Conservation (phyloP, 1,140 invertebrate species). For the Catajapyx aquilonaris region DNA sequence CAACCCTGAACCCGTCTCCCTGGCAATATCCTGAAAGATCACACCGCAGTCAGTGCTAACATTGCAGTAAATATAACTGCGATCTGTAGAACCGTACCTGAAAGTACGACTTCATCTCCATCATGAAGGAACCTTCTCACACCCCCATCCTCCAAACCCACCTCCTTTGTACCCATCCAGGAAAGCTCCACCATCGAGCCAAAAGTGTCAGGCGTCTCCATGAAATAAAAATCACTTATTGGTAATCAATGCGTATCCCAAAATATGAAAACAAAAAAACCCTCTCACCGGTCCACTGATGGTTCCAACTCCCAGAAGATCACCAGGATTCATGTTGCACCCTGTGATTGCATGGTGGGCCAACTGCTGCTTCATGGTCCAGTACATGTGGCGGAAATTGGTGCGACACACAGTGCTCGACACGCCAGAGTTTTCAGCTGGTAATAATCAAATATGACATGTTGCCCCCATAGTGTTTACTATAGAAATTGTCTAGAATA, state of each 20-base stretch:
- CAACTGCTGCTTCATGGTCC: constrained; percentile 92
- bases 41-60: too few species aligned
- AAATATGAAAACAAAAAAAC: too few species aligned
- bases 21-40: constrained; percentile 77
- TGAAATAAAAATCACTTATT: too few species aligned
- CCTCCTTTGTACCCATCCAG: constrained; percentile 75
- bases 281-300: constrained; percentile 73
- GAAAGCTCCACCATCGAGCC: constrained; percentile 86
- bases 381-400: constrained; percentile 79
- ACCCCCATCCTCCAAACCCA: constrained; percentile 52
- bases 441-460: constrained; percentile 6
- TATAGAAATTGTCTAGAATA: too few species aligned
- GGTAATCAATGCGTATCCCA: too few species aligned
- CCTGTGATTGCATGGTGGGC: constrained; percentile 92
- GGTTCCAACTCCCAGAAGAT: constrained; percentile 88
- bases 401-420: constrained; percentile 43
- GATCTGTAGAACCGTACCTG: constrained; percentile 30
- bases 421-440: constrained; percentile 6
- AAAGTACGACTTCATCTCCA: constrained; percentile 77
- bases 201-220: constrained; percentile 60
- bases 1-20: constrained; percentile 53
- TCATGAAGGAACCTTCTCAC: constrained; percentile 83
- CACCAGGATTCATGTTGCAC: constrained; percentile 85
- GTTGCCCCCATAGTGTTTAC: too few species aligned
- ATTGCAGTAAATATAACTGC: too few species aligned